Evolutionary conservation across 2,888 invertebrate species (phyloP).

Genomic region (Gymnocheta viridis): DNA sequence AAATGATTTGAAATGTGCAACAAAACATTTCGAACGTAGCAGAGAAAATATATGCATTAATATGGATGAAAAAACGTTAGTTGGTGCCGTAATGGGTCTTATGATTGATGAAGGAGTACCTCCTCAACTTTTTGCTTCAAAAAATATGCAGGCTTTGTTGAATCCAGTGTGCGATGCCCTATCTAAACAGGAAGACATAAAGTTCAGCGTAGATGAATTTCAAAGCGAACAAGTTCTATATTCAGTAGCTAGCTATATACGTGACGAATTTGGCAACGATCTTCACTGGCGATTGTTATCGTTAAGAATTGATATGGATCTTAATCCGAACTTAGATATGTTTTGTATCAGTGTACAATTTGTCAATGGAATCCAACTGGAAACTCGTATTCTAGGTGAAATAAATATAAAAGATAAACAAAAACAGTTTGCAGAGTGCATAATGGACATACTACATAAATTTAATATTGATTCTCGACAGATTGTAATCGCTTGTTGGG

Average conservation of each 20-base stretch:
- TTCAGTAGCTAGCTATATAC: slow-evolving; percentile 27
- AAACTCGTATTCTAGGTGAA: slow-evolving; percentile 32
- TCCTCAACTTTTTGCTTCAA: slow-evolving; percentile 37
- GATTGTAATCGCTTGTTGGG: slow-evolving; percentile 45
- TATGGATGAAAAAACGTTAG: slow-evolving; percentile 25
- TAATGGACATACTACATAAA: slow-evolving; percentile 33
- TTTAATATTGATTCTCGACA: slow-evolving; percentile 53
- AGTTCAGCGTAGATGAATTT: slow-evolving; percentile 1
- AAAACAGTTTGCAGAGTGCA: background rate
- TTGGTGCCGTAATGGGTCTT: slow-evolving; percentile 34
- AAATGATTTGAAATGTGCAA: background rate
- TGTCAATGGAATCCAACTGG: slow-evolving; percentile 16
- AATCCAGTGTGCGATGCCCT: slow-evolving; percentile 39
- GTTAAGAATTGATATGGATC: slow-evolving; percentile 45
- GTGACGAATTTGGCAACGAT: slow-evolving; percentile 13
- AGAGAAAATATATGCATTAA: slow-evolving; percentile 5
- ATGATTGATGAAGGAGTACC: slow-evolving; percentile 44
- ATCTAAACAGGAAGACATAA: background rate
- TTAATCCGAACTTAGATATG: background rate
- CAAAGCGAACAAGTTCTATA: slow-evolving; percentile 16
- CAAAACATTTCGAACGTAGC: background rate
- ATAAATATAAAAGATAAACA: slow-evolving; percentile 25
- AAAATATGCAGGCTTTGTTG: slow-evolving; percentile 42
- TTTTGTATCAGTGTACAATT: slow-evolving; percentile 43
- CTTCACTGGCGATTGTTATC: slow-evolving; percentile 53